These are phyloP conservation scores for Grus americana DNA, from an alignment of 2,113 vertebrate genomes.

Conservation along the genomic window DNA sequence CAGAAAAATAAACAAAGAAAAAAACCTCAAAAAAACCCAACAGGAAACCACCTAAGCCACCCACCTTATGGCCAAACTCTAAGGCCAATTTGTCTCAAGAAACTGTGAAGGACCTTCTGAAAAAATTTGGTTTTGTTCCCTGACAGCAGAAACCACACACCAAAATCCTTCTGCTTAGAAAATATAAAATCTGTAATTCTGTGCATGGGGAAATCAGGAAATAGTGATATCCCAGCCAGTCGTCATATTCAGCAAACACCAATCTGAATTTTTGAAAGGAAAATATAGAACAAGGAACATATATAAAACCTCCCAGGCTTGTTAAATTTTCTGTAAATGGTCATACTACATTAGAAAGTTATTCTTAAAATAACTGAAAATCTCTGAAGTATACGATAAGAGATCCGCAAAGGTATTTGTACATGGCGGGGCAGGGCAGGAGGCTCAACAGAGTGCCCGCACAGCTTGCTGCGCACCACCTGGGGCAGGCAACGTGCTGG, in stretches of 20 bases:
- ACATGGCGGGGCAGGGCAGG: neutral
- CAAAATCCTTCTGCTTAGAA: neutral
- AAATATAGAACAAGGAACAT: neutral
- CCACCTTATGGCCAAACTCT: neutral
- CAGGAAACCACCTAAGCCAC: neutral
- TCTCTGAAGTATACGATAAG: neutral
- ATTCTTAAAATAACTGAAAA: neutral
- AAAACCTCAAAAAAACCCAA: fast-evolving
- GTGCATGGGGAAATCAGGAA: neutral
- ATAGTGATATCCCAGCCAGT: neutral
- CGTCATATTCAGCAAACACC: neutral
- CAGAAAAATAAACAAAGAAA: neutral
- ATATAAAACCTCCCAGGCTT: neutral
- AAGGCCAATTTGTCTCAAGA: neutral
- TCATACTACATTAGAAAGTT: neutral
- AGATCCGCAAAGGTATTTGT: neutral
- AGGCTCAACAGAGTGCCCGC: fast-evolving
- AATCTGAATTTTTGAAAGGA: neutral
- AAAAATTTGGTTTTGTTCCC: neutral
- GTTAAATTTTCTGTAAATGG: neutral
- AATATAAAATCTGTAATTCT: neutral
- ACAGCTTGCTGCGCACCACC: neutral
- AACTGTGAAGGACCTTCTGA: neutral
- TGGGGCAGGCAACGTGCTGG: fast-evolving
- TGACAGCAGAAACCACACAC: neutral